Evolutionary conservation across 2,888 invertebrate species (phyloP), one percentile per base, ranked within the genome.

Genomic region (Drosophila multiciliata): DNA sequence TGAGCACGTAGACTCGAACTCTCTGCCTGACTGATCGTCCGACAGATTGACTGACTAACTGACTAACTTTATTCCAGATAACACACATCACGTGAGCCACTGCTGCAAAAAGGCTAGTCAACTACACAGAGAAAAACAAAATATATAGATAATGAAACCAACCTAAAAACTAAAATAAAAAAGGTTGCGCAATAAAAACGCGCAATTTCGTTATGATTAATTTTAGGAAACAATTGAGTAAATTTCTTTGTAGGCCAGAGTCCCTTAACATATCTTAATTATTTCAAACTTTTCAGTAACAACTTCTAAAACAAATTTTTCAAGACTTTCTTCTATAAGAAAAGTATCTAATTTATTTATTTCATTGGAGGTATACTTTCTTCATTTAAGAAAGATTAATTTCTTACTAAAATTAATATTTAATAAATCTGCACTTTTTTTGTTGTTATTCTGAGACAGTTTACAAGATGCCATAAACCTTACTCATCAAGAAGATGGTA

Each of bases 1-100:
- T 55, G 40, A 55, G 60, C 82, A 87, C 82, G 82, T 86, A 86
- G 62, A 55, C n/a, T 55, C 55, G 12, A 55, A 38, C 36, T 26
- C 35, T n/a, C 20, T 15, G 36, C 40, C 36, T 49, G 49, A 23
- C 45, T 23, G 45, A 23, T 45, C 15, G 20, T 23, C 8, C 23
- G 23, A 23, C 66, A 23, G 45, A 45, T 12, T 32, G 55, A 11
- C 42, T 23, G 20, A n/a, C 54, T n/a, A 20, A 29, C 5, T 49
- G 52, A 26, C 23, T 55, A 36, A 26, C 12, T 35, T 61, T 50
- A 15, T 15, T 23, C 35, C 32, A 58, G 32, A 26, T 55, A 35
- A 35, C 54, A 23, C 20, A 61, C 17, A 64, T 54, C 87, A 83
- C 84, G 83, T 78, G 84, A 45, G 40, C 66, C 42, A 59, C 65